These are phyloP conservation scores for Trichogramma evanescens DNA, from an alignment of 2,888 invertebrate species.

Conservation along the genomic window DNA sequence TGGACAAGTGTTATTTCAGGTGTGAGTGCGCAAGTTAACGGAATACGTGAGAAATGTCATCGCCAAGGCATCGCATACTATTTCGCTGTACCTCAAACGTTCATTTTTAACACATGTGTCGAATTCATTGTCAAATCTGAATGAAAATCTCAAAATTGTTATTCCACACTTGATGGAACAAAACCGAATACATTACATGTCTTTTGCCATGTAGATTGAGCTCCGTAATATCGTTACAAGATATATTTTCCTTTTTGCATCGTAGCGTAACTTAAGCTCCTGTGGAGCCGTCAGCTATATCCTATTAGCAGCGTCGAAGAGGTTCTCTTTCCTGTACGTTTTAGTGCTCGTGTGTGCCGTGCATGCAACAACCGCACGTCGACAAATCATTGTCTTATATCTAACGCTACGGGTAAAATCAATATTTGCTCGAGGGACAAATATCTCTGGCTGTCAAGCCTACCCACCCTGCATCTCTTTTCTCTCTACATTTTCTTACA, in stretches of 20 bases:
- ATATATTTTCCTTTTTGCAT: neutral
- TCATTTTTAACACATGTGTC: too few species aligned
- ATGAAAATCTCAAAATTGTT: too few species aligned
- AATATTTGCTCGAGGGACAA: constrained; percentile 39
- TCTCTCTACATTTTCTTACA: constrained; percentile 7
- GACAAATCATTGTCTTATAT: constrained; percentile 43
- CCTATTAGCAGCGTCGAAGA: neutral
- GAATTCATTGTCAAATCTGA: too few species aligned
- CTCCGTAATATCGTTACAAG: neutral
- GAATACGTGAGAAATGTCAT: too few species aligned
- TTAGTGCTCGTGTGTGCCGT: neutral
- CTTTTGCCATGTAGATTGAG: neutral
- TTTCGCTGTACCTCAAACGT: too few species aligned
- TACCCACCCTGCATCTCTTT: constrained; percentile 3
- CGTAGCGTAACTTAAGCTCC: too few species aligned
- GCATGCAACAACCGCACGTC: constrained; percentile 22
- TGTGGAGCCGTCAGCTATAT: neutral
- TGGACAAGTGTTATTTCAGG: too few species aligned
- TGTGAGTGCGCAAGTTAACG: too few species aligned
- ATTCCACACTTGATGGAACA: too few species aligned
- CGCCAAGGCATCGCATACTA: too few species aligned
- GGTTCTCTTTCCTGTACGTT: neutral
- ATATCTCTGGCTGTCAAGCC: constrained; percentile 17
- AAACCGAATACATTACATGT: too few species aligned
- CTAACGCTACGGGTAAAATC: constrained; percentile 35